Evolutionary conservation across 2,888 invertebrate genomes (phyloP).

Genomic region (Lagria hirta): DNA sequence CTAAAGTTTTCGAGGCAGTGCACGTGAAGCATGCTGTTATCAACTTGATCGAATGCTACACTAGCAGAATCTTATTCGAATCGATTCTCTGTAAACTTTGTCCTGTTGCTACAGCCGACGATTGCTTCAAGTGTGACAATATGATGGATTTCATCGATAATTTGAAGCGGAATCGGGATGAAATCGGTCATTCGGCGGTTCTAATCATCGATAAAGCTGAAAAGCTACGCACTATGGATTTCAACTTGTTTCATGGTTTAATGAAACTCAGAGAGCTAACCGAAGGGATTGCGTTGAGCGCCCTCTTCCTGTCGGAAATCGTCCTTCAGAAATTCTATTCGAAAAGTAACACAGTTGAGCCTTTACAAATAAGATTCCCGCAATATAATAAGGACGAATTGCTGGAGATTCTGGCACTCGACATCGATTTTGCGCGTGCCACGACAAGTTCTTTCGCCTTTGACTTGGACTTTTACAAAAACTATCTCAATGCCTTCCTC

Average conservation of each 20-base stretch:
- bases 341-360: slow-evolving; percentile 69
- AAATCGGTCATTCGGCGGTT: slow-evolving; percentile 56
- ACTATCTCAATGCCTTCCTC: slow-evolving; percentile 80
- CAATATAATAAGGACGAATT: slow-evolving; percentile 79
- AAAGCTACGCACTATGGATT: slow-evolving; percentile 72
- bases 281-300: slow-evolving; percentile 67
- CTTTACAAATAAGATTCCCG: slow-evolving; percentile 73
- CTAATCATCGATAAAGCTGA: slow-evolving; percentile 82
- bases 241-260: slow-evolving; percentile 71
- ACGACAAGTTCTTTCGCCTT: slow-evolving; percentile 34
- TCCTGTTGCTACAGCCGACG: slow-evolving; percentile 45
- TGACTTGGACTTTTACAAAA: slow-evolving; percentile 65
- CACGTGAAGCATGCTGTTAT: slow-evolving; percentile 65
- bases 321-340: slow-evolving; percentile 78
- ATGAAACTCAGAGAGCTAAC: slow-evolving; percentile 74
- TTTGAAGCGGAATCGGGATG: slow-evolving; percentile 33
- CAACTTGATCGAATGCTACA: slow-evolving; percentile 82
- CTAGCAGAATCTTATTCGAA: slow-evolving; percentile 74
- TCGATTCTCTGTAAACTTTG: slow-evolving; percentile 66
- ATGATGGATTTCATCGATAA: slow-evolving; percentile 64
- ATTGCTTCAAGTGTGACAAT: slow-evolving; percentile 72
- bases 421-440: slow-evolving; percentile 47
- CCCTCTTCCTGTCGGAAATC: slow-evolving; percentile 75
- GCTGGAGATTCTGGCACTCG: slow-evolving; percentile 54
- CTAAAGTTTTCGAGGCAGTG: slow-evolving; percentile 60